Evolutionary conservation across 2,888 invertebrate species (phyloP).

Genomic region (Lamproptera curius): DNA sequence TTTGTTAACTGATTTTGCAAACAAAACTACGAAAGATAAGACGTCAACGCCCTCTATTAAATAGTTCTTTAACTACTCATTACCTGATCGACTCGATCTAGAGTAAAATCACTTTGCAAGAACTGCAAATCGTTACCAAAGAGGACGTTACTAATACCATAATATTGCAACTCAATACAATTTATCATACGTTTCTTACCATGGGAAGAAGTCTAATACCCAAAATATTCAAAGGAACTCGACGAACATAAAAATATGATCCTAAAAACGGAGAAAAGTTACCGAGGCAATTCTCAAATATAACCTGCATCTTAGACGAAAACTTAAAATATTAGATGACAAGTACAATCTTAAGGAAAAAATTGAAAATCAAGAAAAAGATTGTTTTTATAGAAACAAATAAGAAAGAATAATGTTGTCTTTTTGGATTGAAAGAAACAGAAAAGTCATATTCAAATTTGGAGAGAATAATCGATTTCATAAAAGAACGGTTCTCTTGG

Average conservation of each 20-base stretch:
- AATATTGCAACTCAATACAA: too few species aligned
- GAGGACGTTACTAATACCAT: not conserved
- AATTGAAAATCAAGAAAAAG: too few species aligned
- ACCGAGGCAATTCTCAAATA: slow-evolving; percentile 1
- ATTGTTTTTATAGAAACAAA: slow-evolving; percentile 1
- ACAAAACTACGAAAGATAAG: too few species aligned
- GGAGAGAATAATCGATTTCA: slow-evolving; percentile 7
- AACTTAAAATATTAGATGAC: slow-evolving; percentile 1
- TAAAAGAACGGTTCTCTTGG: slow-evolving; percentile 9
- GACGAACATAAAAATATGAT: slow-evolving; percentile 3
- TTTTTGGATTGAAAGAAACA: slow-evolving; percentile 18
- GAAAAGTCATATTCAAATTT: slow-evolving; percentile 13
- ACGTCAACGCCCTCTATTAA: too few species aligned
- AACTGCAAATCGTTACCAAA: not conserved
- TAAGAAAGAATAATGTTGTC: slow-evolving; percentile 15
- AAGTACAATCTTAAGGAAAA: not conserved
- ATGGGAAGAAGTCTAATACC: not conserved
- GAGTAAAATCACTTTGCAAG: too few species aligned
- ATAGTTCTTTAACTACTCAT: too few species aligned
- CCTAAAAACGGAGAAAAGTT: not conserved
- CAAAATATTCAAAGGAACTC: not conserved
- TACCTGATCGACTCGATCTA: too few species aligned
- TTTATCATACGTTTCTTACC: too few species aligned
- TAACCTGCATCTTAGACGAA: slow-evolving; percentile 4
- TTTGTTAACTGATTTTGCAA: too few species aligned